Evolutionary conservation across 2,888 invertebrate genomes (phyloP).

Genomic region (Tribolium freemani): DNA sequence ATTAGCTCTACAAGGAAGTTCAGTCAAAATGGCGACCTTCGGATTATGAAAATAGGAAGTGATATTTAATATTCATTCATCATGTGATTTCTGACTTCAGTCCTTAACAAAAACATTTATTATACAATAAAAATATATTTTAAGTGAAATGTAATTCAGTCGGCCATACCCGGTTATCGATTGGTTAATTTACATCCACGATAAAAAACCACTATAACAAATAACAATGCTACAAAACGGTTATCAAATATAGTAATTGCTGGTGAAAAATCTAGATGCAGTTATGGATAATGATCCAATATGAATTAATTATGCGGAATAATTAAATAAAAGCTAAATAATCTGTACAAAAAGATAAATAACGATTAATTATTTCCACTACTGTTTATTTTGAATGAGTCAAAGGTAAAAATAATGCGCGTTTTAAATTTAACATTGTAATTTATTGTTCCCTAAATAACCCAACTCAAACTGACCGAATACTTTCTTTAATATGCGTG

Average conservation of each 20-base stretch:
- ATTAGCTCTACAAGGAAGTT: slow-evolving; percentile 6
- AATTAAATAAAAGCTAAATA: neutral
- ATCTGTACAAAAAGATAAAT: neutral
- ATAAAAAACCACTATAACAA: neutral
- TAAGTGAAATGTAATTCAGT: too few relatives aligned
- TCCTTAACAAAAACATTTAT: neutral
- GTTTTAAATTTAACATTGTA: neutral
- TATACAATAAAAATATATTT: neutral
- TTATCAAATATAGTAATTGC: neutral
- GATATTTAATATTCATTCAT: neutral
- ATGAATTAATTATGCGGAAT: neutral
- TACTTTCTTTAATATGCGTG: neutral
- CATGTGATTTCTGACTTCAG: neutral
- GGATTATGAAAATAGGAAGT: slow-evolving; percentile 6
- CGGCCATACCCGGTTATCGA: neutral
- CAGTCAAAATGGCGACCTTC: slow-evolving; percentile 7
- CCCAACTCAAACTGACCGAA: neutral
- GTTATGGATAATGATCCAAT: neutral
- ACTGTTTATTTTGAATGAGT: too few relatives aligned
- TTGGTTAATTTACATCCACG: neutral
- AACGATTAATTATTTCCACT: neutral
- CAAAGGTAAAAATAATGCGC: neutral
- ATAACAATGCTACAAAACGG: neutral
- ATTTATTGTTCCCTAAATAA: neutral
- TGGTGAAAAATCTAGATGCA: neutral